Conservation (phyloP, 2,797 vertebrate species). For the Uromys caudimaculatus region DNA sequence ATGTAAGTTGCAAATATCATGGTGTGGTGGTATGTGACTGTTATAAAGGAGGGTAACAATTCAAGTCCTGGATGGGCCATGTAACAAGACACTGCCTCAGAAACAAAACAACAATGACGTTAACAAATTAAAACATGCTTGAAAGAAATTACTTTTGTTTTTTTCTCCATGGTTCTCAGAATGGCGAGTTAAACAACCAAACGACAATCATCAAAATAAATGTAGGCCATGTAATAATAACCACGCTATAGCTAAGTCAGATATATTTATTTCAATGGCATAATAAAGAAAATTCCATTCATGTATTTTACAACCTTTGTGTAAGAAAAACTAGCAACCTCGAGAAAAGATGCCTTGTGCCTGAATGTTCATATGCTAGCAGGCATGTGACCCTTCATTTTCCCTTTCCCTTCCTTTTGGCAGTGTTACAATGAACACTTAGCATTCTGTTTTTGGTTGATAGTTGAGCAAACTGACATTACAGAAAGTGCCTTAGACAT, state of each 20-base stretch:
- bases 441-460: constrained; percentile 85
- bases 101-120: not conserved
- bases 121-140: not conserved
- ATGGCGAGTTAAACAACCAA: not conserved
- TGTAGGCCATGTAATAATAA: not conserved
- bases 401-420: constrained; percentile 77
- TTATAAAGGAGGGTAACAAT: not conserved
- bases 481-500: constrained; percentile 99
- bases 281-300: not conserved
- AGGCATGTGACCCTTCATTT: constrained; percentile 80
- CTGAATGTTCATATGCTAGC: constrained; percentile 86
- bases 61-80: not conserved
- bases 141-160: constrained; percentile 1
- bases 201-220: not conserved
- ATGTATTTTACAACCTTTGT: not conserved
- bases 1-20: not conserved
- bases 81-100: not conserved
- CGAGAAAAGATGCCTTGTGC: constrained; percentile 76
- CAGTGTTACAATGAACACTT: constrained; percentile 87
- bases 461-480: constrained; percentile 90
- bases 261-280: constrained; percentile 1
- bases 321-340: constrained; percentile 2
- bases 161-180: not conserved
- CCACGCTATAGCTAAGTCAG: not conserved
- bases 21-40: not conserved